phyloP scores from a whole-genome alignment of 2,888 invertebrate species.

The Eretmocerus hayati region DNA sequence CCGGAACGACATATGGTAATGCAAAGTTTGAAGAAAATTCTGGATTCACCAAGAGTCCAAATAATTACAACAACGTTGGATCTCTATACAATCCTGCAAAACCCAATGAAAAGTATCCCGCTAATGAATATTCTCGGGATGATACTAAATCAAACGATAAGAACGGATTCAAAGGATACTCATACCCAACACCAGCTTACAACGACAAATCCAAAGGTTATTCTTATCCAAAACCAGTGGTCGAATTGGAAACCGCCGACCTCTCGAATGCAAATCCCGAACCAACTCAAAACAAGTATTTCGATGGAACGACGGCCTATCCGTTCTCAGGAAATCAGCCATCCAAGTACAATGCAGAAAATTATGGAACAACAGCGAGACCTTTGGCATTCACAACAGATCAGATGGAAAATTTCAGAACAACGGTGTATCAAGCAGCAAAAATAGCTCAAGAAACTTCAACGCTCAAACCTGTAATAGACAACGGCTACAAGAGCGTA shows the following conservation, averaged over 20 bases:
- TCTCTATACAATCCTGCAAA: not conserved
- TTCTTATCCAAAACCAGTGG: conserved; percentile 24
- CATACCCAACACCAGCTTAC: not conserved
- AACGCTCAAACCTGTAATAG: conserved; percentile 31
- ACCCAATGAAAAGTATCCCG: not conserved
- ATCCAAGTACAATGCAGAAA: conserved; percentile 5
- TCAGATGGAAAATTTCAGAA: conserved; percentile 30
- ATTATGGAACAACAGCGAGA: conserved; percentile 9
- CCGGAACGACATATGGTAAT: not conserved
- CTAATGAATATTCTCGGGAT: not conserved
- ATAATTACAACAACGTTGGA: not conserved
- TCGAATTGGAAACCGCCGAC: conserved; percentile 11
- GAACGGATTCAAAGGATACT: not conserved
- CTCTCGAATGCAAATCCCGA: conserved; percentile 2
- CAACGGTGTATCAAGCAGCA: conserved; percentile 31
- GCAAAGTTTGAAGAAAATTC: not conserved
- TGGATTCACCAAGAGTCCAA: not conserved
- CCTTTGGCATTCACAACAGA: conserved; percentile 33
- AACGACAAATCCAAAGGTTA: conserved; percentile 12
- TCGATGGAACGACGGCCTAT: conserved; percentile 4
- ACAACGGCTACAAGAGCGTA: conserved; percentile 31
- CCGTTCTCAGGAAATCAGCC: conserved; percentile 6
- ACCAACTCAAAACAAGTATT: conserved; percentile 1
- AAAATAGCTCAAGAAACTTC: conserved; percentile 29
- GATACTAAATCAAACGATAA: not conserved